Evolutionary conservation across 1,140 invertebrate genomes (phyloP), one percentile per base, ranked within the genome.

Genomic region (Calephelis nemesis): DNA sequence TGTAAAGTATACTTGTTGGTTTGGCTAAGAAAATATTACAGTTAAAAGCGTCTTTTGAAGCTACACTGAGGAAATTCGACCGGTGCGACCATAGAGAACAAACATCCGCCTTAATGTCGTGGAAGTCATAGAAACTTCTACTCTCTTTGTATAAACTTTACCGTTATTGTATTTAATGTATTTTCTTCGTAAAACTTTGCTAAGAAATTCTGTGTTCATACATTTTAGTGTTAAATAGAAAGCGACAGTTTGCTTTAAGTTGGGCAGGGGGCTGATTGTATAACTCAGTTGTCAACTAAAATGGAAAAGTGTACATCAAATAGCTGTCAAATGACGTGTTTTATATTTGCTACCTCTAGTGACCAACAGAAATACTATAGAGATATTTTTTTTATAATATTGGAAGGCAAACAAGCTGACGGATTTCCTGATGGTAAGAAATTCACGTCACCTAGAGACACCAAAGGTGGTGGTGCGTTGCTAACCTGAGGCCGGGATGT

Each of bases 101-200:
- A 60, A 60, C 54, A 60, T 60, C 54, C 54, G 54, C 54, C 39
- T 60, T 60, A 60, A 60, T 60, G 54, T 60, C 30, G 54, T 39
- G 54, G 39, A 30, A 60, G 54, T 39, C 39, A 60, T 60, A 60
- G 30, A 60, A 60, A 60, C 54, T 60, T 60, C 54, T 5, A 60
- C 54, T 60, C 54, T 40, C 54, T 60, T 60, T 60, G 54, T 60
- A 6, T 60, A n/a, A 60, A 60, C 54, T 60, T 60, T 60, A 11
- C 19, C 54, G 54, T 60, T 60, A 60, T 60, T 60, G 58, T 60
- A 60, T 60, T 60, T 60, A 60, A 60, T 60, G 58, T 60, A 60
- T 60, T 60, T 60, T 60, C 58, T 60, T 60, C 58, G 58, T 60
- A 40, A 12, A 60, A 60, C 58, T 60, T 60, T 60, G 39, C 30